phyloP scores from a whole-genome alignment of 2,113 vertebrate genomes.

The Pomatostomus ruficeps region DNA sequence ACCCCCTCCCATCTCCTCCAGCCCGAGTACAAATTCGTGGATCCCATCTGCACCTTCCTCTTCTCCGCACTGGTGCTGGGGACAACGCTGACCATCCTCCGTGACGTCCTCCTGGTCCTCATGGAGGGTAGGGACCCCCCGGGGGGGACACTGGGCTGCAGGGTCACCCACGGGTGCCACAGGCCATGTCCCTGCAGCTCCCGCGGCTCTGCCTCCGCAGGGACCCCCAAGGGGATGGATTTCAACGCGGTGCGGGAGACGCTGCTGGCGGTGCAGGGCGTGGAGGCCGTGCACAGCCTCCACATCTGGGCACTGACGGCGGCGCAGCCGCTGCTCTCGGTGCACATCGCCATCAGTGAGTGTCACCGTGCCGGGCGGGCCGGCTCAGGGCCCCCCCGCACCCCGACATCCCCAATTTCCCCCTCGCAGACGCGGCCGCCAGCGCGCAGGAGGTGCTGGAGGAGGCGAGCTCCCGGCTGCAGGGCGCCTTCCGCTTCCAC shows the following conservation, averaged over 20 bases:
- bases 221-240: constrained; percentile 72
- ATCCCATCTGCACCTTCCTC: constrained; percentile 90
- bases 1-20: constrained; percentile 4
- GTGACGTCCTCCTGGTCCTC: constrained; percentile 82
- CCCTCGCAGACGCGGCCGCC: constrained; percentile 55
- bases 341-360: constrained; percentile 83
- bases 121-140: constrained; percentile 80
- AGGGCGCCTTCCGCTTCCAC: constrained; percentile 74
- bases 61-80: constrained; percentile 85
- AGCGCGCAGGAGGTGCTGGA: constrained; percentile 74
- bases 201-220: background rate
- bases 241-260: constrained; percentile 70
- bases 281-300: constrained; percentile 80
- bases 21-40: constrained; percentile 86
- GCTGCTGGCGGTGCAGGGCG: constrained; percentile 78
- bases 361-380: rapidly evolving
- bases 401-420: rapidly evolving
- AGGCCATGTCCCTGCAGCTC: rapidly evolving
- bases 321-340: constrained; percentile 76
- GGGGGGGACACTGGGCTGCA: rapidly evolving
- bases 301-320: constrained; percentile 86
- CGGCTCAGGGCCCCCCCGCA: rapidly evolving
- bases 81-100: constrained; percentile 82
- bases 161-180: rapidly evolving
- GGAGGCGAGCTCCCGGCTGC: constrained; percentile 68